Evolutionary conservation across 2,888 invertebrate species (phyloP).

Genomic region (Drosophila engyochracea): DNA sequence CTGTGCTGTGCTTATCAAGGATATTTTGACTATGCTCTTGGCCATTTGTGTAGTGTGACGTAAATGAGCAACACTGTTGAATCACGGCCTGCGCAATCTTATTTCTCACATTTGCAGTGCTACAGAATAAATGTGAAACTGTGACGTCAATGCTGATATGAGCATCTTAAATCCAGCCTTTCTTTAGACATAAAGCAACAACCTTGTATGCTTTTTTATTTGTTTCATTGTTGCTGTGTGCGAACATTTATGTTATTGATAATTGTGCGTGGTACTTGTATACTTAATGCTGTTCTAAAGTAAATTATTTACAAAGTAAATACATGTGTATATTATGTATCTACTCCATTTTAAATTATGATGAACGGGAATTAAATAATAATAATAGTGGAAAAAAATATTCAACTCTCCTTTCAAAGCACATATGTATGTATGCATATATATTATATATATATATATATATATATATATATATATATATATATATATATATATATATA

Average conservation of each 20-base stretch:
- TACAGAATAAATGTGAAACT: constrained; percentile 14
- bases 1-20: not conserved
- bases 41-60: not conserved
- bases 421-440: not conserved
- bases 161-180: constrained; percentile 4
- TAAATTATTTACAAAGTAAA: not conserved
- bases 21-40: not conserved
- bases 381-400: not conserved
- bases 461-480: not conserved
- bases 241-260: not conserved
- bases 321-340: not conserved
- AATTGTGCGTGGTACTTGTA: constrained; percentile 14
- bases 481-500: not conserved
- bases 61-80: not conserved
- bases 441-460: not conserved
- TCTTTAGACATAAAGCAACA: constrained; percentile 2
- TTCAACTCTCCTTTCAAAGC: not conserved
- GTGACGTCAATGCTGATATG: constrained; percentile 34
- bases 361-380: not conserved
- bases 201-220: constrained; percentile 13
- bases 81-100: not conserved
- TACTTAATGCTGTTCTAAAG: not conserved
- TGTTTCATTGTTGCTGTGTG: constrained; percentile 15
- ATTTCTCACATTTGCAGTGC: constrained; percentile 2
- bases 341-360: not conserved